Evolutionary conservation across 2,113 vertebrate species (phyloP).

Genomic region (Leptocoma aspasia): DNA sequence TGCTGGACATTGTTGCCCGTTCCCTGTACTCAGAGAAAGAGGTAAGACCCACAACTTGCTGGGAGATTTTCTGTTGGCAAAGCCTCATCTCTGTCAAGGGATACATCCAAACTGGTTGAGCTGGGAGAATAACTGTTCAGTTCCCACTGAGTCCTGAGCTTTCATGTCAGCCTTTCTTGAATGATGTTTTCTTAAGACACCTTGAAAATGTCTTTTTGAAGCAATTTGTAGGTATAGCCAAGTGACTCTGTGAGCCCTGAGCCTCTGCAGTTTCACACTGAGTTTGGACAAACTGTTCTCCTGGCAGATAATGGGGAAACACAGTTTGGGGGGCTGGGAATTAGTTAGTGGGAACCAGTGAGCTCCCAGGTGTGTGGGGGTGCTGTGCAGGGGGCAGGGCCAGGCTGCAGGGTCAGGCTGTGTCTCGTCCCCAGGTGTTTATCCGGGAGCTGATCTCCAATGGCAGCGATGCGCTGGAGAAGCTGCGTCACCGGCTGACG

Average conservation of each 20-base stretch:
- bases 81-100: neutral
- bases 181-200: neutral
- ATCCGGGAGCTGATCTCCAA: conserved; percentile 97
- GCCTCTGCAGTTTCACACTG: neutral
- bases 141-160: neutral
- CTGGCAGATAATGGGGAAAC: neutral
- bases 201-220: neutral
- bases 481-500: conserved; percentile 85
- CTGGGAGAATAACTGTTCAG: neutral
- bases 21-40: conserved; percentile 98
- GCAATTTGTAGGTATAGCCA: neutral
- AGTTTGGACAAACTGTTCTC: neutral
- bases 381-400: neutral
- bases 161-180: neutral
- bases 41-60: conserved; percentile 58
- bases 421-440: conserved; percentile 79
- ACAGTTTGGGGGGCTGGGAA: neutral
- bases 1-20: conserved; percentile 93
- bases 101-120: neutral
- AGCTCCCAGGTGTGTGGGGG: neutral
- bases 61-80: neutral
- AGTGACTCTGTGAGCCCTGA: neutral
- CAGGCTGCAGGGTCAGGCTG: neutral
- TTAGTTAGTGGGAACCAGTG: neutral
- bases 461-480: conserved; percentile 91